Evolutionary conservation across 2,797 vertebrate genomes (phyloP).

Genomic region (Percopsis omiscomaycus): DNA sequence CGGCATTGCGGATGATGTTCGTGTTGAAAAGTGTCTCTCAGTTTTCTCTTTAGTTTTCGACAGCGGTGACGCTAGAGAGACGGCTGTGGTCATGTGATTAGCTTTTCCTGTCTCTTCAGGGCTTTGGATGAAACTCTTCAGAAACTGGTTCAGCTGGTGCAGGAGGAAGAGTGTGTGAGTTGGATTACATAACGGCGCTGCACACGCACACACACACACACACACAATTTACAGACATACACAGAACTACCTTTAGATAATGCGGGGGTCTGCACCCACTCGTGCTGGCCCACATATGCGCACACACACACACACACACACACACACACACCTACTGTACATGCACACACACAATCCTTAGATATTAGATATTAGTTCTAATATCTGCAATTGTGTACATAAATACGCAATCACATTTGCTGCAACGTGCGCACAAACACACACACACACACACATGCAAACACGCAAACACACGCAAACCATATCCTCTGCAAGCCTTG

Average conservation of each 20-base stretch:
- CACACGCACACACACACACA: conserved; percentile 6
- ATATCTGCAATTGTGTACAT: conserved; percentile 22
- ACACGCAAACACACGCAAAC: conserved; percentile 12
- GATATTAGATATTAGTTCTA: conserved; percentile 9
- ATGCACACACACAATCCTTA: conserved; percentile 17
- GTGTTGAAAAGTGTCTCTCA: no score
- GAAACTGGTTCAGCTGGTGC: conserved; percentile 88
- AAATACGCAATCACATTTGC: conserved; percentile 26
- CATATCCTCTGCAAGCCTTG: conserved; percentile 29
- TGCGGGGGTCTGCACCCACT: conserved; percentile 35
- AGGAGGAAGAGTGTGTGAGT: conserved; percentile 94
- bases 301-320: conserved; percentile 5
- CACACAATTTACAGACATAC: background rate
- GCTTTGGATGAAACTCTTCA: conserved; percentile 88
- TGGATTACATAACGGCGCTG: conserved; percentile 60
- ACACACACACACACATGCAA: conserved; percentile 36
- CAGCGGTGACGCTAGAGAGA: no score
- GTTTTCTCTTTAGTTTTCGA: no score
- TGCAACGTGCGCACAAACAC: conserved; percentile 30
- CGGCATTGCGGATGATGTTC: no score
- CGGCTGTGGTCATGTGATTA: background rate
- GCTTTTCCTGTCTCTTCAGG: conserved; percentile 71
- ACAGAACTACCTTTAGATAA: conserved; percentile 29
- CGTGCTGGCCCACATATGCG: conserved; percentile 29
- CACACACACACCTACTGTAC: background rate